A percentile compares a stretch with the other conserved stretches of the same genome.
These are phyloP conservation scores for Ceratoteleas bidentatus DNA, from an alignment of 1,140 invertebrate species.

Conservation along the genomic window DNA sequence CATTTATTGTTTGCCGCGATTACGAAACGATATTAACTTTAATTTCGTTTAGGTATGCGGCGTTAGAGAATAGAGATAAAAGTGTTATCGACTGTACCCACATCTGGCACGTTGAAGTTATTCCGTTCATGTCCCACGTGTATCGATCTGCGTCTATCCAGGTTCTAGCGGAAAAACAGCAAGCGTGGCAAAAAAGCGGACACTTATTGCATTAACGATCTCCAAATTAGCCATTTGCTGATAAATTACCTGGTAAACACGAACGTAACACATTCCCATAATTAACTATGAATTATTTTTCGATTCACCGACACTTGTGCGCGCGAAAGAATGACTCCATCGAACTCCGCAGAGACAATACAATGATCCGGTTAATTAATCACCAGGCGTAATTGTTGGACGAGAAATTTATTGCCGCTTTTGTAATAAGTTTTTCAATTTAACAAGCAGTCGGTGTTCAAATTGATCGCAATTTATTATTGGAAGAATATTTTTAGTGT, in stretches of 20 bases:
- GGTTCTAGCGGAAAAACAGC: conserved; percentile 36
- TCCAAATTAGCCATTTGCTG: conserved; percentile 35
- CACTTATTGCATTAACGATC: conserved; percentile 45
- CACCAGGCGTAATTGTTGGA: conserved; percentile 11
- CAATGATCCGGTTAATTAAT: conserved; percentile 32
- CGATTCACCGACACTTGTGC: not conserved
- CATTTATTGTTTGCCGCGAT: conserved; percentile 18
- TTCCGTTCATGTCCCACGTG: conserved; percentile 42
- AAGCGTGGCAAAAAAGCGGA: conserved; percentile 16
- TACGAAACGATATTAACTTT: conserved; percentile 21
- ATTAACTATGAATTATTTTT: conserved; percentile 8
- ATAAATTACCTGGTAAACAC: conserved; percentile 44
- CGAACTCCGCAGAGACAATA: conserved; percentile 13
- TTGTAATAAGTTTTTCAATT: conserved; percentile 37
- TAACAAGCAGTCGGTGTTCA: conserved; percentile 34
- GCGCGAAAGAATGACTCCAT: conserved; percentile 27
- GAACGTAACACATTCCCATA: conserved; percentile 18
- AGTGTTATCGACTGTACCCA: conserved; percentile 27
- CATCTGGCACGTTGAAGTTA: conserved; percentile 36
- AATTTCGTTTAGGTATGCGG: conserved; percentile 29
- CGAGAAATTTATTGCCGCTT: conserved; percentile 19
- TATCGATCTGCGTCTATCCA: conserved; percentile 44
- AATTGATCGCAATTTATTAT: too few relatives aligned
- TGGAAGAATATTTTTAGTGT: too few relatives aligned
- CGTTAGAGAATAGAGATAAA: conserved; percentile 50